These are phyloP conservation scores for Balaenoptera acutorostrata DNA, from an alignment of 2,113 vertebrate genomes.

Conservation along the genomic window DNA sequence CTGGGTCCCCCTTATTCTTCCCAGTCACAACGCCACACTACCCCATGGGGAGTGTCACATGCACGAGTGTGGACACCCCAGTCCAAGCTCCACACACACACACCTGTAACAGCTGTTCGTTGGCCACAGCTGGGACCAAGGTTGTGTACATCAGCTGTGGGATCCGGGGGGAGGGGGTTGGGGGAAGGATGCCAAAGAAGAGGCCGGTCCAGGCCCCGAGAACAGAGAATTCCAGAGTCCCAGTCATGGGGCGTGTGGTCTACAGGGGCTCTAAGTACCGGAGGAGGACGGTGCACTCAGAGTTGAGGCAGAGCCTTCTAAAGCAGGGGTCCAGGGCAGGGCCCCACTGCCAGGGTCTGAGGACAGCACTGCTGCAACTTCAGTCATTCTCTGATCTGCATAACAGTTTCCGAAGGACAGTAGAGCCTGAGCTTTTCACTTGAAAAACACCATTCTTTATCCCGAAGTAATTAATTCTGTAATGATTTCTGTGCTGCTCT, in stretches of 20 bases:
- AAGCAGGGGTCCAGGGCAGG: background rate
- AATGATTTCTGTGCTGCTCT: background rate
- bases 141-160: background rate
- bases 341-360: background rate
- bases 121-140: background rate
- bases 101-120: background rate
- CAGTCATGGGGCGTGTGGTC: background rate
- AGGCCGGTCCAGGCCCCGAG: background rate
- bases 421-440: background rate
- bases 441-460: constrained; percentile 2
- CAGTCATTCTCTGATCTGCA: background rate
- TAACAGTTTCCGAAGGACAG: background rate
- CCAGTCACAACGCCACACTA: background rate
- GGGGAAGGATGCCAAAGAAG: background rate
- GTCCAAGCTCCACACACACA: background rate
- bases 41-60: background rate
- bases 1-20: background rate
- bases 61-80: background rate
- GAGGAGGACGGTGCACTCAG: background rate
- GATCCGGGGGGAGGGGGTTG: no score
- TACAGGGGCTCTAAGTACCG: background rate
- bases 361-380: background rate
- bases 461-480: background rate
- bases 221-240: background rate
- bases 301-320: background rate